Base-by-base conservation (phyloP, 2,113 vertebrate genomes). In the Salvelinus alpinus region DNA sequence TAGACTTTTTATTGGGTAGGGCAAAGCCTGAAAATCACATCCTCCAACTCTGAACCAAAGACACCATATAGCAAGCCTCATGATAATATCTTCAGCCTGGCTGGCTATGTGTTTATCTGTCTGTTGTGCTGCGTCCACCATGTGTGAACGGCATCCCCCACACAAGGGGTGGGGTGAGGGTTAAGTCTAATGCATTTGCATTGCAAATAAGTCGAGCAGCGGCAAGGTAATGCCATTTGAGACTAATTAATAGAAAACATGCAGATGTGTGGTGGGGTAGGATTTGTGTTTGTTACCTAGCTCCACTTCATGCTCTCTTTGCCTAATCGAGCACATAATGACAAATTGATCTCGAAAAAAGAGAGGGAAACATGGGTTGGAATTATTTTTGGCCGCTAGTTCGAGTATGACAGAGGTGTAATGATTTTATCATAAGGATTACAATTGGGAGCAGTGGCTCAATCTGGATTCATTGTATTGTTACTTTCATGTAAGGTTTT, bases 241-340 rank as follows among this genome's bases (percentile, higher is more conserved):
- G 84, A 90, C 88, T 91, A 92, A 92, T 92, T 89, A 92, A 92
- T 91, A 86, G 86, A 83, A 87, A 89, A 83, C 81, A 88, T 91
- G 86, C 90, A 91, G 87, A 91, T 91, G 90, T 90, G 88, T 87
- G 82, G 75, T 83, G 83, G 79, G 79, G 86, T 44, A 71, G 12
- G 20, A 31, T 34, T 88, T 87, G 81, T 87, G 87, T 89, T 84
- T 76, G 74, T 77, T 76, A 73, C 77, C 78, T 77, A 78, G 72
- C 74, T 78, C 71, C 71, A 82, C 82, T 73, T 85, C 86, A 79
- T 76, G 75, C 75, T 87, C 84, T 78, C 76, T 24, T 64, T 81
- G 88, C 83, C 82, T 83, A 88, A 89, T 91, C 87, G 88, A 85
- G 85, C 86, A 84, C 78, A 85, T 90, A 87, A 85, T 88, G 72